Evolutionary conservation across 1,140 invertebrate species (phyloP).

Genomic region (Aphelenchoides avenae): DNA sequence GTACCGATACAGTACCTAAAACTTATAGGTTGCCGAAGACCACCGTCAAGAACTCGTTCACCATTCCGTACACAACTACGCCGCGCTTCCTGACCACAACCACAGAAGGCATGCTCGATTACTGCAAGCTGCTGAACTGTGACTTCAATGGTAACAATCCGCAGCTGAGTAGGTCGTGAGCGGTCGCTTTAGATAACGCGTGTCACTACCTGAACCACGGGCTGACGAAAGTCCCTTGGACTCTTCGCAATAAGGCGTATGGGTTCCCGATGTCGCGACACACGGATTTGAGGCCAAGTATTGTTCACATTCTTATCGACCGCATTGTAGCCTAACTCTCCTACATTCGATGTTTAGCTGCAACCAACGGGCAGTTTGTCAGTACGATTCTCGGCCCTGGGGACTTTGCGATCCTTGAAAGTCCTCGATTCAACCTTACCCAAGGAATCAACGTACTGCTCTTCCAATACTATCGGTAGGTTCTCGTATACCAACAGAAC

Average conservation of each 20-base stretch:
- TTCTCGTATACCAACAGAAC: constrained; percentile 1
- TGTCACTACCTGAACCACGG: constrained; percentile 57
- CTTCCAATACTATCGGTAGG: constrained; percentile 54
- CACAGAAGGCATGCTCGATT: constrained; percentile 35
- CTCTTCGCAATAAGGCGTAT: constrained; percentile 49
- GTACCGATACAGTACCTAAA: no score
- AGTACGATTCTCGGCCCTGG: constrained; percentile 54
- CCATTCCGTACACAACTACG: constrained; percentile 44
- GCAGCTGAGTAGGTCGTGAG: no score
- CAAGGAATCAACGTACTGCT: constrained; percentile 53
- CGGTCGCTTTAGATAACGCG: constrained; percentile 55
- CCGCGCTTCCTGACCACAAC: constrained; percentile 32
- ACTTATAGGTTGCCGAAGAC: background rate
- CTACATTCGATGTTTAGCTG: constrained; percentile 34
- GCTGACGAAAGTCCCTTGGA: constrained; percentile 57
- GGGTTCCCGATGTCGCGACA: constrained; percentile 42
- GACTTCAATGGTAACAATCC: constrained; percentile 50
- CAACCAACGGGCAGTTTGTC: constrained; percentile 55
- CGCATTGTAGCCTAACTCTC: background rate
- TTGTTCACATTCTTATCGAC: constrained; percentile 5
- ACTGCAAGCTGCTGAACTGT: constrained; percentile 54
- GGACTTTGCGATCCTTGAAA: constrained; percentile 58
- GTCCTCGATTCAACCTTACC: constrained; percentile 51
- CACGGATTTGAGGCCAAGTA: constrained; percentile 42
- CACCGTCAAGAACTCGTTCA: constrained; percentile 33